Evolutionary conservation across 2,113 vertebrate genomes (phyloP).

Genomic region (Zosterops lateralis): DNA sequence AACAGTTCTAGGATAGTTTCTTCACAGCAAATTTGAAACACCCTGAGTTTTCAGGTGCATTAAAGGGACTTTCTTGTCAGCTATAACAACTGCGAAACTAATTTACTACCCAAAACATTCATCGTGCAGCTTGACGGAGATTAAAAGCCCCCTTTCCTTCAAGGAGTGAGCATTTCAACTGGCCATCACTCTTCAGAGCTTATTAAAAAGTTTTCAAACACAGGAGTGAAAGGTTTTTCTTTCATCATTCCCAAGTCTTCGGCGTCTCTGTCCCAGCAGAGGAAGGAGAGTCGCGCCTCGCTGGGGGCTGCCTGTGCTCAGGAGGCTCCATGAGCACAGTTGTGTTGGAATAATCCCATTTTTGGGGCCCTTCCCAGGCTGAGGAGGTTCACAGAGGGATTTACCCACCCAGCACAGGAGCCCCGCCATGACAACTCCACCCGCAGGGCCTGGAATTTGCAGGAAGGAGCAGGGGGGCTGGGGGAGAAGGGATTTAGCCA

Average conservation of each 20-base stretch:
- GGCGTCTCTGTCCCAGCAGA: neutral
- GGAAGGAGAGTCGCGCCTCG: neutral
- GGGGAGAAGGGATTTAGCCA: neutral
- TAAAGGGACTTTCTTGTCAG: neutral
- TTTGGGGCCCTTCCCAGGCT: neutral
- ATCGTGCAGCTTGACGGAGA: neutral
- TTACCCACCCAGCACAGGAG: neutral
- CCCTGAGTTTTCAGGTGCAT: neutral
- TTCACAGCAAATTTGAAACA: neutral
- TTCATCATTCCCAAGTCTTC: neutral
- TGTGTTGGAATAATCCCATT: neutral
- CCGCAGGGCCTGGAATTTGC: neutral
- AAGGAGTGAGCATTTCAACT: neutral
- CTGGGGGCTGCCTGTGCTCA: neutral
- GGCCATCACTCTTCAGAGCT: neutral
- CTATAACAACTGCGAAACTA: neutral
- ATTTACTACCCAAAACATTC: neutral
- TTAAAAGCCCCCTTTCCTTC: neutral
- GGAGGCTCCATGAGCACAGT: neutral
- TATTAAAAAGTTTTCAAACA: neutral
- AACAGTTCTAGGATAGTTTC: neutral
- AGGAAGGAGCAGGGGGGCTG: neutral
- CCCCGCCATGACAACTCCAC: neutral
- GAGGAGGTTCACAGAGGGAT: neutral
- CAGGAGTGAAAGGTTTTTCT: fast-evolving